Base-by-base conservation (phyloP, 2,113 vertebrate species). In the Ophthalmolycus amberensis region DNA sequence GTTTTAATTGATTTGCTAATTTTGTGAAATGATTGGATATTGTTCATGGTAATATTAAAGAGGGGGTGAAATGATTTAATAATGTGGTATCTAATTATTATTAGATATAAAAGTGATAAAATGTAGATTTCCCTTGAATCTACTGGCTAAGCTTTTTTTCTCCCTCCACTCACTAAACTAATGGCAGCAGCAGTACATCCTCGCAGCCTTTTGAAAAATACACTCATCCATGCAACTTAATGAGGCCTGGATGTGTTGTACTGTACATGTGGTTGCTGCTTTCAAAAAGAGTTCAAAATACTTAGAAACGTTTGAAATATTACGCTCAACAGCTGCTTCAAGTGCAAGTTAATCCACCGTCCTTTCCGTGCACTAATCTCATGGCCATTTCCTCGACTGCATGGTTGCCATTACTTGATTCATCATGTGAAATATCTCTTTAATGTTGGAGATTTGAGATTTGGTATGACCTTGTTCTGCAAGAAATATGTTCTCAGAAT, bases 341-440 rank as follows among this genome's bases (percentile, higher is more conserved):
- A 85, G 74, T 74, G 71, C 81, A 58, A 75, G 40, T 80, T 89
- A 88, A 93, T 90, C 88, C 84, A 79, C n/a, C 12, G 20, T 83
- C 73, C 32, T 56, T 46, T 74, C 69, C 38, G 6, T 48, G 75
- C 70, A 27, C 60, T 87, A 81, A 92, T 87, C 88, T 83, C 60
- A 83, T 40, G 59, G 72, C 66, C 59, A 69, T 87, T 86, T 89
- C 80, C 79, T 60, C 34, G 0, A 42, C 68, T 58, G 58, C 71
- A 46, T 18, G 66, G 75, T 5, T 75, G 71, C 79, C 71, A 81
- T 83, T 78, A 68, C 58, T 82, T 77, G 74, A 89, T 89, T 89
- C 46, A 83, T 62, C 50, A 82, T 8, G 54, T 48, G 72, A 77
- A 50, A 50, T 67, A 50, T 87, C 60, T 67, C 70, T 87, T 60